Base-by-base conservation (phyloP, 1,140 invertebrate genomes). In the Drosophila asahinai region DNA sequence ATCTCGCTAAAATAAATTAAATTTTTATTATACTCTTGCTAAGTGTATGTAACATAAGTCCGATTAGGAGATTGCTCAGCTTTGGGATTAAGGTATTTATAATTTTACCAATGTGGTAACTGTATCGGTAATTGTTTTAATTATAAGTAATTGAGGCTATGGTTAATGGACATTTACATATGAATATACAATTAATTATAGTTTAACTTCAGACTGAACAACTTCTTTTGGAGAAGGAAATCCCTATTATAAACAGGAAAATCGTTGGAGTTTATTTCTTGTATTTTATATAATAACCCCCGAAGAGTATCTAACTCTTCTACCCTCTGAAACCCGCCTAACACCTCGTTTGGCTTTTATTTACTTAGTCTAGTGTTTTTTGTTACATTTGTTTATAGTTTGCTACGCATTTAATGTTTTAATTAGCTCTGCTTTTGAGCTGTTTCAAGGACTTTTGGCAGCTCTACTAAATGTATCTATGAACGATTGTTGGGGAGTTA, bases 321-420 rank as follows among this genome's bases (percentile, higher is more conserved):
- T 33, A 52, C 11, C 30, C 36, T 61, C 12, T 17, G 12, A 22
- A 30, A 15, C 9, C 8, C 27, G 9, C 25, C 8, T 42, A 33
- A 33, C 52, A 30, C 45, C 66, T 38, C 30, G 47, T 61, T 43
- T 73, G 67, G 38, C 33, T 77, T 68, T 38, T 17, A 66, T 80
- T 54, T 47, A 38, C 33, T 78, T 25, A 58, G 36, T 52, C 59
- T 43, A 9, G 15, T 55, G 19, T 59, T 75, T 61, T 48, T 45
- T 42, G 30, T 62, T 60, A 42, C 12, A 59, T 17, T 77, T 60
- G 70, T 51, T 65, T 38, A 58, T 60, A 60, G 72, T 77, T 83
- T 59, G 80, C 62, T 83, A 80, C 86, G 86, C 86, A 90, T 90
- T 89, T 90, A 90, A 90, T 89, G 86, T 90, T 90, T 89, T 89